Evolutionary conservation across 2,113 vertebrate species (phyloP), one percentile per base, ranked within the genome.

Genomic region (Salvelinus fontinalis): DNA sequence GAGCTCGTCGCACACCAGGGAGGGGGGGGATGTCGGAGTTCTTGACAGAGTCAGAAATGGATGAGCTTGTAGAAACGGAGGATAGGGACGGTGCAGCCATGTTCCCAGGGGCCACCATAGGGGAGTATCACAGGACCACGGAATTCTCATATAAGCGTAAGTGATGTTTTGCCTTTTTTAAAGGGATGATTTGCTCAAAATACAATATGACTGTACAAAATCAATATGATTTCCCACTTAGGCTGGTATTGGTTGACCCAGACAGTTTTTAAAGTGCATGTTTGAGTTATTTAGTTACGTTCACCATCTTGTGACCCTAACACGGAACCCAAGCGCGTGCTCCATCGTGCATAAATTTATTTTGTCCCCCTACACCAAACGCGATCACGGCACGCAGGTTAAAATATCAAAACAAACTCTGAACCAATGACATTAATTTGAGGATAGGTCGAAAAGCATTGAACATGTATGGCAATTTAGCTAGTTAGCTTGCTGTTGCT

Each of bases 41-140:
- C 27, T 80, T 92, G 78, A 92, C 87, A 0, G 91, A 92, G 84
- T 89, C 90, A 0, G 90, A 92, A 80, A 91, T 92, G 80, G 91
- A 92, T 66, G 79, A 90, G 70, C 84, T 92, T 81, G 90, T 92
- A 0, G 88, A 90, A 6, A 79, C 73, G 0, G 87, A 88, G 8
- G 91, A 91, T 13, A 90, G 89, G 73, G 89, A 85, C 22, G 83
- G 84, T 0, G 6, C 75, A 5, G 65, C 82, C 0, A 54, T 54
- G 12, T 54, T 4, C 49, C 49, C 14, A 18, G 49, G 49, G 49
- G 14, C 49, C 49, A 0, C 49, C 12, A 75, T 88, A 74, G 82
- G 83, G 6, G 91, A 91, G 1, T 76, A 89, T 62, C 89, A 89
- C 3, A 79, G 86, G 0, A 72, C 81, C 75, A 54, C 76, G 0